Evolutionary conservation across 2,113 vertebrate species (phyloP).

Genomic region (Smithornis capensis): DNA sequence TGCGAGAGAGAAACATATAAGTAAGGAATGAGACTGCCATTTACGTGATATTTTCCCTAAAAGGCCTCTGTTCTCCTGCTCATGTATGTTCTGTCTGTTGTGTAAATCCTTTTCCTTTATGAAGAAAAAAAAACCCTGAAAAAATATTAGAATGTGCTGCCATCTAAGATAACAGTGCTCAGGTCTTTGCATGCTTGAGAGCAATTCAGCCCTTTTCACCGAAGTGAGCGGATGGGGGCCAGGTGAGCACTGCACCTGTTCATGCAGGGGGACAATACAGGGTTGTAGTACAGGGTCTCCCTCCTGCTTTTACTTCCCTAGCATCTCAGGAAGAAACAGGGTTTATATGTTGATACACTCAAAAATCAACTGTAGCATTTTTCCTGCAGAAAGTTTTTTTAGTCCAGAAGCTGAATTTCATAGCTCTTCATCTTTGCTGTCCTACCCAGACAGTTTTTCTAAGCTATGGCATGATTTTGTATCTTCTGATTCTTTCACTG

Average conservation of each 20-base stretch:
- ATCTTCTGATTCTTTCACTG: background rate
- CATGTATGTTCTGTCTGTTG: background rate
- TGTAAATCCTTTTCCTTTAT: background rate
- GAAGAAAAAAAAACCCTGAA: background rate
- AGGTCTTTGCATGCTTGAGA: background rate
- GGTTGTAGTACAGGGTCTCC: background rate
- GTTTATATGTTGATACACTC: background rate
- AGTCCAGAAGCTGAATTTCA: background rate
- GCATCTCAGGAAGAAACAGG: background rate
- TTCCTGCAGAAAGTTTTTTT: background rate
- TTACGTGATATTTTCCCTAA: background rate
- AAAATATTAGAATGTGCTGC: background rate
- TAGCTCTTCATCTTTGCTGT: background rate
- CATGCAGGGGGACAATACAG: background rate
- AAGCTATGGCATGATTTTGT: background rate
- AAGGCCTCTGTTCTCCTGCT: background rate
- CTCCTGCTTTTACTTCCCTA: background rate
- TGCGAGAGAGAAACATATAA: background rate
- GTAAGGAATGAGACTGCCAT: background rate
- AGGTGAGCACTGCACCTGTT: background rate
- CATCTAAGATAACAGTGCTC: background rate
- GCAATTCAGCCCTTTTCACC: background rate
- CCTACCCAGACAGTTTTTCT: background rate
- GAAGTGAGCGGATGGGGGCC: background rate
- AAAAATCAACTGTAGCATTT: background rate